phyloP scores from a whole-genome alignment of 2,113 vertebrate genomes.

The Semnornis frantzii region DNA sequence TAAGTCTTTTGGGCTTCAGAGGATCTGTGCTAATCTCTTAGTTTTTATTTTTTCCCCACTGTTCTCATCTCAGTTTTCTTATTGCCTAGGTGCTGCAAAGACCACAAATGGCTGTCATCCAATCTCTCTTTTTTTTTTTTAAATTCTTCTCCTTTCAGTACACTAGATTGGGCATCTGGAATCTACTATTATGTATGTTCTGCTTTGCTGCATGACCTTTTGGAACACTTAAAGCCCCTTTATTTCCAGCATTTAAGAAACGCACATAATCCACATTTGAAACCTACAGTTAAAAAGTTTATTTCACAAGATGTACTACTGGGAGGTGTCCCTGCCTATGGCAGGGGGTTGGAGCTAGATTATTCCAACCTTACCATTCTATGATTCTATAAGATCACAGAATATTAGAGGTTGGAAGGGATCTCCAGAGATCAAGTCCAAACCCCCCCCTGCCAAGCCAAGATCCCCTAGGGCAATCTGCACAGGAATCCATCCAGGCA shows the following conservation, averaged over 20 bases:
- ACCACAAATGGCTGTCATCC: constrained; percentile 10
- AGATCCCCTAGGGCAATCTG: no score
- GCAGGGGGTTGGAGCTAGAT: no score
- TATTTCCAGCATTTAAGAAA: not conserved
- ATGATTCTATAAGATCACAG: no score
- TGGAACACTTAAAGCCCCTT: not conserved
- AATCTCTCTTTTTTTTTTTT: not conserved
- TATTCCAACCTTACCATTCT: no score
- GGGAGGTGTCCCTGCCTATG: no score
- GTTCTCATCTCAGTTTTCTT: constrained; percentile 30
- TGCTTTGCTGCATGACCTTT: not conserved
- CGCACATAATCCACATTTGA: not conserved
- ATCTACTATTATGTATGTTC: not conserved
- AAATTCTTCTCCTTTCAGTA: not conserved
- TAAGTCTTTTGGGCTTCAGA: constrained; percentile 26
- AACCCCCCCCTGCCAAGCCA: no score
- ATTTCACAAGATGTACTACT: not conserved
- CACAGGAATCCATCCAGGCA: no score
- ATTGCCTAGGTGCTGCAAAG: constrained; percentile 24
- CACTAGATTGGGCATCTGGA: not conserved
- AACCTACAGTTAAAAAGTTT: not conserved
- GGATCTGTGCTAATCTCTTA: constrained; percentile 23
- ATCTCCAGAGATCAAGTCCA: no score
- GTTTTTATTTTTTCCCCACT: not conserved
- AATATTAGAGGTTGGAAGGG: no score